Evolutionary conservation across 2,888 invertebrate genomes (phyloP).

Genomic region (Hypolimnas misippus): DNA sequence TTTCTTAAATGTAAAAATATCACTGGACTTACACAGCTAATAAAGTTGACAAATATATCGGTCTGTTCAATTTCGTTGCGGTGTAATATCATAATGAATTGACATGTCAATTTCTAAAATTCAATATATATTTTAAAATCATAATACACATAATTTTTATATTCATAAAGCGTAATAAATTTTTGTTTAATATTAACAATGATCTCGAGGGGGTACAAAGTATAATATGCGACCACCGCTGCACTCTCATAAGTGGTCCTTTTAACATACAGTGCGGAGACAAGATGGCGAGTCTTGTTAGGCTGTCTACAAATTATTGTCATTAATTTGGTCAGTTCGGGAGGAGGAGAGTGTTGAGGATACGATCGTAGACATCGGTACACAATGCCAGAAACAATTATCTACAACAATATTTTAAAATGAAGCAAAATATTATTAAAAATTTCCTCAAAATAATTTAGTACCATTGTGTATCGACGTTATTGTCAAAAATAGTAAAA

Average conservation of each 20-base stretch:
- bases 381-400: slow-evolving; percentile 25
- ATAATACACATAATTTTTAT: slow-evolving; percentile 1
- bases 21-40: slow-evolving; percentile 35
- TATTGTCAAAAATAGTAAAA: slow-evolving; percentile 53
- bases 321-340: slow-evolving; percentile 79
- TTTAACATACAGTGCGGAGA: slow-evolving; percentile 51
- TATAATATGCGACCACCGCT: slow-evolving; percentile 41
- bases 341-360: slow-evolving; percentile 55
- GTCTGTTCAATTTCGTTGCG: slow-evolving; percentile 28
- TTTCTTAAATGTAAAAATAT: slow-evolving; percentile 31
- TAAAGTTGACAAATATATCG: slow-evolving; percentile 26
- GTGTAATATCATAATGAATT: slow-evolving; percentile 6
- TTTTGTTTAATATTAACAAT: background rate
- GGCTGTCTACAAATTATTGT: slow-evolving; percentile 82
- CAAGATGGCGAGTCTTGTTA: slow-evolving; percentile 64
- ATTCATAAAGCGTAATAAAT: slow-evolving; percentile 1
- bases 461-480: slow-evolving; percentile 47
- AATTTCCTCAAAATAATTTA: slow-evolving; percentile 3
- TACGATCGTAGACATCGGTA: slow-evolving; percentile 34
- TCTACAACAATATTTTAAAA: slow-evolving; percentile 13
- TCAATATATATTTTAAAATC: background rate
- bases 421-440: slow-evolving; percentile 9
- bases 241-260: slow-evolving; percentile 41
- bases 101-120: background rate
- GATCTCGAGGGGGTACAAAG: background rate